Conservation (phyloP, 2,797 vertebrate species). For the Clangula hyemalis region DNA sequence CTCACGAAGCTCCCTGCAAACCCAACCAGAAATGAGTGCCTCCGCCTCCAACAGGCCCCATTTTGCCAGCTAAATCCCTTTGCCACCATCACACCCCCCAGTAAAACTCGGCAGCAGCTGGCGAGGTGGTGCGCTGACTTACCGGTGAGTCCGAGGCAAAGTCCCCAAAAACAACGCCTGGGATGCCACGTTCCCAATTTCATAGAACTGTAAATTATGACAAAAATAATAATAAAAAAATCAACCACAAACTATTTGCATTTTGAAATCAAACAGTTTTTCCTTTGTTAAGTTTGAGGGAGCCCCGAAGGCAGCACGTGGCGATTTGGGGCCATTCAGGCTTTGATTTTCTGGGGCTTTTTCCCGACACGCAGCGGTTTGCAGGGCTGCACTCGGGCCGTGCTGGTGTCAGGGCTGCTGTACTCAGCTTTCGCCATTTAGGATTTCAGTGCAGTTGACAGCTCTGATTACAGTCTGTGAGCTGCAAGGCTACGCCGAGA, state of each 20-base stretch:
- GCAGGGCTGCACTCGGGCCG: background rate
- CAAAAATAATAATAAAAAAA: too few relatives aligned
- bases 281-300: background rate
- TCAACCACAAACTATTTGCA: background rate
- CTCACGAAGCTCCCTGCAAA: background rate
- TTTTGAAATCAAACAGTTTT: background rate
- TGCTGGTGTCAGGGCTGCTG: background rate
- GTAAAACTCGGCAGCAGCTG: too few relatives aligned
- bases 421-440: fast-evolving
- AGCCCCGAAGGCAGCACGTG: fast-evolving
- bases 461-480: background rate
- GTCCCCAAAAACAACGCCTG: background rate
- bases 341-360: background rate
- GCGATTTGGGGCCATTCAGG: background rate
- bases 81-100: background rate
- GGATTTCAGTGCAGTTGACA: background rate
- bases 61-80: background rate
- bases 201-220: background rate
- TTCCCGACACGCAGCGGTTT: background rate
- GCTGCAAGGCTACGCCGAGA: background rate
- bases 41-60: too few relatives aligned
- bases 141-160: background rate
- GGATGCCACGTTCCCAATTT: fast-evolving
- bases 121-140: background rate
- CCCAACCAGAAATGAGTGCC: background rate